Conservation (phyloP, 2,888 invertebrate genomes). For the Protula sp. region DNA sequence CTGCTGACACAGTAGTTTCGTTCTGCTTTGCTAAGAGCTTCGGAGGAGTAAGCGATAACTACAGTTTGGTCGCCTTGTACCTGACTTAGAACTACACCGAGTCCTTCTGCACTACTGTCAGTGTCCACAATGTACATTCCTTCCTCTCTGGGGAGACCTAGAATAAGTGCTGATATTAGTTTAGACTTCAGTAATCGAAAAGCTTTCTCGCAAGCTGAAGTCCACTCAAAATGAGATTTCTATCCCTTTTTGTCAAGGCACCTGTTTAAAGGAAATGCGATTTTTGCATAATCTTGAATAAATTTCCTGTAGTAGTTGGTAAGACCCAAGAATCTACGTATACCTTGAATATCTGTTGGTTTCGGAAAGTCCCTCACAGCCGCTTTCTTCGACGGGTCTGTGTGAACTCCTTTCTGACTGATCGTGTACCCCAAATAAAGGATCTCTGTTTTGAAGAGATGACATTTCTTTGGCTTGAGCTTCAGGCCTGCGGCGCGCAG, state of each 20-base stretch:
- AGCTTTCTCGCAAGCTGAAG: conserved; percentile 3
- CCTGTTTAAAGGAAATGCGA: conserved; percentile 1
- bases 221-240: conserved; percentile 10
- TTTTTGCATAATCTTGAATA: conserved; percentile 1
- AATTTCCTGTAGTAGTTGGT: conserved; percentile 3
- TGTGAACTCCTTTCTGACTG: conserved; percentile 10
- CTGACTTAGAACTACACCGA: conserved; percentile 8
- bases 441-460: background rate
- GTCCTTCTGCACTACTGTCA: too few relatives aligned
- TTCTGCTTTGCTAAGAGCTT: conserved; percentile 1
- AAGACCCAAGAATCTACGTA: conserved; percentile 2
- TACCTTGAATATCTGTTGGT: conserved; percentile 2
- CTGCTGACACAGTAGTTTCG: too few relatives aligned
- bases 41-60: conserved; percentile 10
- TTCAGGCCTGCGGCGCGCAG: background rate
- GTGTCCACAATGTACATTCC: too few relatives aligned
- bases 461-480: conserved; percentile 1
- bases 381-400: conserved; percentile 16
- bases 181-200: conserved; percentile 2
- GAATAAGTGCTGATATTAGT: conserved; percentile 8
- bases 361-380: conserved; percentile 1
- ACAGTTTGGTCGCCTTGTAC: conserved; percentile 2
- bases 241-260: conserved; percentile 3
- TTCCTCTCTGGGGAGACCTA: conserved; percentile 2
- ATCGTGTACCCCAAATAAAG: conserved; percentile 22